Conservation (phyloP, 2,797 vertebrate genomes). For the Rhinichthys osculus region DNA sequence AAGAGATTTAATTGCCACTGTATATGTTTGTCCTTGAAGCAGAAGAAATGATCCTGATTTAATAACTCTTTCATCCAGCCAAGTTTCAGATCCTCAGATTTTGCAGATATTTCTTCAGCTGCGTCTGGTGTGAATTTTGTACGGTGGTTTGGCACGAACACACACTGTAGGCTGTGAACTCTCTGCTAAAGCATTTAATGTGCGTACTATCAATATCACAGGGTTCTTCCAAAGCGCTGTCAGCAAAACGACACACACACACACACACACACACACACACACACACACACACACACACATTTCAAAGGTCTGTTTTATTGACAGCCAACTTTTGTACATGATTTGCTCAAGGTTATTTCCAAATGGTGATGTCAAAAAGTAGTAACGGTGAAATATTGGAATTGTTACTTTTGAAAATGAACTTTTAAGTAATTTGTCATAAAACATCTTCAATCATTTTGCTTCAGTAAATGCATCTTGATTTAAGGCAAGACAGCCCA, state of each 20-base stretch:
- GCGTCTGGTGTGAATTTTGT: conserved; percentile 67
- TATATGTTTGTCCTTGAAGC: conserved; percentile 62
- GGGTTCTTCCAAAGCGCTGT: neutral
- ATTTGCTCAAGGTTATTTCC: neutral
- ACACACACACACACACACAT: neutral
- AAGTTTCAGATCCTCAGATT: conserved; percentile 66
- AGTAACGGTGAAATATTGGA: neutral
- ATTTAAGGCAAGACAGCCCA: neutral
- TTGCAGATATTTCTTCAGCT: conserved; percentile 64
- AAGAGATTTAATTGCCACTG: conserved; percentile 39
- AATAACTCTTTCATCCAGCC: conserved; percentile 66
- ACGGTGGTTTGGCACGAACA: conserved; percentile 64
- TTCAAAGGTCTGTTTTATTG: conserved; percentile 5
- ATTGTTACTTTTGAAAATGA: neutral
- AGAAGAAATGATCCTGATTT: conserved; percentile 69
- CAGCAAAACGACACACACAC: neutral
- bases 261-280: neutral
- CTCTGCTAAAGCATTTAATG: conserved; percentile 5
- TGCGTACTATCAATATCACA: conserved; percentile 22
- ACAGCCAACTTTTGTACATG: conserved; percentile 1
- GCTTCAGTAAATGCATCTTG: neutral
- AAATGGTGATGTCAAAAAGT: conserved; percentile 8
- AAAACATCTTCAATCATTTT: neutral
- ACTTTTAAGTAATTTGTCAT: neutral
- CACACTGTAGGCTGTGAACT: conserved; percentile 6